These are phyloP conservation scores for Tapera naevia DNA, from an alignment of 2,797 vertebrate genomes.

Conservation along the genomic window DNA sequence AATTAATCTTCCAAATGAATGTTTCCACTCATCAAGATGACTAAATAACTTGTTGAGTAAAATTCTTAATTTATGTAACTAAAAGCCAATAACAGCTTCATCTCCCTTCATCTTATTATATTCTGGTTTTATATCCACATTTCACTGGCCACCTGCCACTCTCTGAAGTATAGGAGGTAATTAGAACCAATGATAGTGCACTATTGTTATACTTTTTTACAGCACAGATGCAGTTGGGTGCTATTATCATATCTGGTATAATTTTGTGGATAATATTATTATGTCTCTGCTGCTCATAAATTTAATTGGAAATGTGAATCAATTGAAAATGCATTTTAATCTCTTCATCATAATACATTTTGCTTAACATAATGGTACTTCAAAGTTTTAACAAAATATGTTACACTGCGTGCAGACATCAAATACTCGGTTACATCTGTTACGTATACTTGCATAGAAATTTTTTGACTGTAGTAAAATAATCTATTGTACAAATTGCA, in stretches of 20 bases:
- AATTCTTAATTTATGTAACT: constrained; percentile 72
- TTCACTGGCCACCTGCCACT: constrained; percentile 70
- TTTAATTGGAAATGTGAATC: constrained; percentile 62
- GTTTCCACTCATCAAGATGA: constrained; percentile 72
- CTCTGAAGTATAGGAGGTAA: constrained; percentile 67
- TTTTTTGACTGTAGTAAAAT: neutral
- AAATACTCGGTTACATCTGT: neutral
- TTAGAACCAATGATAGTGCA: constrained; percentile 55
- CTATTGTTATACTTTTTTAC: constrained; percentile 57
- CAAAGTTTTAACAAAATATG: neutral
- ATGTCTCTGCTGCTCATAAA: constrained; percentile 41
- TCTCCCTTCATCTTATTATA: constrained; percentile 70
- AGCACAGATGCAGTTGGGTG: constrained; percentile 61
- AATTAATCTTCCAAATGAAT: constrained; percentile 76
- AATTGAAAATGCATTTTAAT: constrained; percentile 55
- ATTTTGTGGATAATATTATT: constrained; percentile 56
- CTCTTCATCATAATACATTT: constrained; percentile 16
- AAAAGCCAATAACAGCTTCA: constrained; percentile 71
- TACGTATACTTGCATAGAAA: neutral
- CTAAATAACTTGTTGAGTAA: constrained; percentile 75
- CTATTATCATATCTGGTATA: constrained; percentile 61
- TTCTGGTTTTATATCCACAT: constrained; percentile 64
- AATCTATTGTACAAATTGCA: neutral
- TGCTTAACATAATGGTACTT: constrained; percentile 27
- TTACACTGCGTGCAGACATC: neutral